Evolutionary conservation across 2,113 vertebrate genomes (phyloP).

Genomic region (Apodemus speciosus): DNA sequence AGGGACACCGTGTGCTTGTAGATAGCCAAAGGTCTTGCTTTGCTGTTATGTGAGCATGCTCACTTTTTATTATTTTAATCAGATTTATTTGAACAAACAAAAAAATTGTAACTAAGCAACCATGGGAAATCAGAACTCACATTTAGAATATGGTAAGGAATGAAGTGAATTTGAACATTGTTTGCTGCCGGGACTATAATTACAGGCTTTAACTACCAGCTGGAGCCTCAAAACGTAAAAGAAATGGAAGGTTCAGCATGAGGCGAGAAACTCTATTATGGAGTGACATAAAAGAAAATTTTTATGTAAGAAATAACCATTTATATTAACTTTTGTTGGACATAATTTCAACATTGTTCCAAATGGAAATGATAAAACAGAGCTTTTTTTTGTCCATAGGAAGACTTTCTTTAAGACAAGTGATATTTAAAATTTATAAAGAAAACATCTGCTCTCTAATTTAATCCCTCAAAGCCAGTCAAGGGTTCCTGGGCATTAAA

Average conservation of each 20-base stretch:
- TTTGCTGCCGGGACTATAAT: conserved; percentile 60
- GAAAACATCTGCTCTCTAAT: background rate
- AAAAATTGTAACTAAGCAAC: conserved; percentile 69
- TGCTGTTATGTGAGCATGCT: background rate
- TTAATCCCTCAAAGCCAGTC: background rate
- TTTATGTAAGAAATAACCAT: conserved; percentile 49
- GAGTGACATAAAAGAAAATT: conserved; percentile 6
- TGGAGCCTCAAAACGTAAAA: conserved; percentile 45
- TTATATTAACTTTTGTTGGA: conserved; percentile 49
- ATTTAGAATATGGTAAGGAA: conserved; percentile 54
- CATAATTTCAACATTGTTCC: conserved; percentile 41
- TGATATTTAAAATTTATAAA: conserved; percentile 4
- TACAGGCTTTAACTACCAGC: conserved; percentile 61
- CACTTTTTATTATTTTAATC: background rate
- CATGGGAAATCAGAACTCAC: conserved; percentile 4
- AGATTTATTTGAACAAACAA: conserved; percentile 59
- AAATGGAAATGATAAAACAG: conserved; percentile 45
- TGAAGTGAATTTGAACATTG: conserved; percentile 64
- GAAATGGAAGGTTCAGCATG: conserved; percentile 11
- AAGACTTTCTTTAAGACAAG: background rate
- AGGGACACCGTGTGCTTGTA: background rate
- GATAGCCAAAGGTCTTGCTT: background rate
- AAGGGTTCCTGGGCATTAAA: background rate
- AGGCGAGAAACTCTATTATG: conserved; percentile 26
- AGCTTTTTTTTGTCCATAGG: background rate